Evolutionary conservation across 2,888 invertebrate species (phyloP).

Genomic region (Cosmia pyralina): DNA sequence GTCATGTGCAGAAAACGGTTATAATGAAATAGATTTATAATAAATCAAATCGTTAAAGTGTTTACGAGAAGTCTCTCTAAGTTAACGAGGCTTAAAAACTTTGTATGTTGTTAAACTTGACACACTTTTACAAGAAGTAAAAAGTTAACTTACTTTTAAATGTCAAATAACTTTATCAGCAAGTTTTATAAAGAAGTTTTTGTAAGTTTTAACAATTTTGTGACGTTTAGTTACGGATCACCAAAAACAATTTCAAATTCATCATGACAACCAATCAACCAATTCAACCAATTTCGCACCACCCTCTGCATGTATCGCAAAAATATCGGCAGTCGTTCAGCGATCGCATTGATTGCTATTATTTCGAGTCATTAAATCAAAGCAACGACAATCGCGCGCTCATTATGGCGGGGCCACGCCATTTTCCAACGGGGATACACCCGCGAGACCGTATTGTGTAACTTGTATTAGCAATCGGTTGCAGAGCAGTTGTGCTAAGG

Average conservation of each 20-base stretch:
- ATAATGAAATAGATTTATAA: no score
- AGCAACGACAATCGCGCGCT: slow-evolving; percentile 81
- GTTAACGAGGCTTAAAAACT: no score
- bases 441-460: slow-evolving; percentile 42
- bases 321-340: slow-evolving; percentile 70
- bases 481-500: neutral
- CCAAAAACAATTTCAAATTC: neutral
- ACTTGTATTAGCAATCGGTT: slow-evolving; percentile 40
- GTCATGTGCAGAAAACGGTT: no score
- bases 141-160: neutral
- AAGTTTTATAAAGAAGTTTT: neutral
- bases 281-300: slow-evolving; percentile 44
- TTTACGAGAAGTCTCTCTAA: no score
- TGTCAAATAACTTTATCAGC: neutral
- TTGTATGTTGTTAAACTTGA: neutral
- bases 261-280: neutral
- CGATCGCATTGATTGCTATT: slow-evolving; percentile 85
- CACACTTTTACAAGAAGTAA: neutral
- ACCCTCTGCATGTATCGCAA: slow-evolving; percentile 67
- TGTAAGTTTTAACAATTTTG: neutral
- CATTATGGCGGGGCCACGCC: slow-evolving; percentile 79
- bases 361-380: slow-evolving; percentile 88
- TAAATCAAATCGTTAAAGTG: no score
- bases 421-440: slow-evolving; percentile 66
- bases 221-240: neutral